Conservation (phyloP, 2,888 invertebrate species). For the Barypeithes pellucidus region DNA sequence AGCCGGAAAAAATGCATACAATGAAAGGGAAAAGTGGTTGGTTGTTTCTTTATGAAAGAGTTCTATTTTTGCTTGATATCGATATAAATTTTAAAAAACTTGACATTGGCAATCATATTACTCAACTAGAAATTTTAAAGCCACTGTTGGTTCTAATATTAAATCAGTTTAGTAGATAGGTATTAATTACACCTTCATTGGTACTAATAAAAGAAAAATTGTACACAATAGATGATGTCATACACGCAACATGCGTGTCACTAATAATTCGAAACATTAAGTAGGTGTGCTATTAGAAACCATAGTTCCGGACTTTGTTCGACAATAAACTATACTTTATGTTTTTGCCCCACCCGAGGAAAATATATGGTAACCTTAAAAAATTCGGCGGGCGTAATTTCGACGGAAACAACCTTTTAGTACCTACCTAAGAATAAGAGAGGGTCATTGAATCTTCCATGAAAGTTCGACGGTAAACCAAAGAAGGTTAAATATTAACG, state of each 20-base stretch:
- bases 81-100: too few species aligned
- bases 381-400: too few species aligned
- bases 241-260: conserved; percentile 27
- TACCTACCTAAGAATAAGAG: too few species aligned
- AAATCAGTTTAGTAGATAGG: background rate
- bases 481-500: too few species aligned
- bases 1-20: background rate
- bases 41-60: background rate
- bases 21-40: background rate
- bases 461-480: too few species aligned
- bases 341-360: background rate
- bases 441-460: too few species aligned
- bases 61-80: too few species aligned
- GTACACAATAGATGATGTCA: conserved; percentile 23
- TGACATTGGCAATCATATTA: too few species aligned
- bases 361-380: background rate
- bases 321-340: conserved; percentile 8
- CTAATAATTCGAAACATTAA: conserved; percentile 28
- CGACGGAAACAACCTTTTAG: too few species aligned
- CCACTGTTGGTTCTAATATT: too few species aligned
- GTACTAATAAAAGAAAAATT: background rate
- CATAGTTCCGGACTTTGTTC: conserved; percentile 33
- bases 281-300: conserved; percentile 27
- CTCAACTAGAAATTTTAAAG: too few species aligned
- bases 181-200: background rate